Evolutionary conservation across 35 echinoderm and acorn worm species (phyloP), one percentile per base, ranked within the genome.

Genomic region (Heliocidaris tuberculata): DNA sequence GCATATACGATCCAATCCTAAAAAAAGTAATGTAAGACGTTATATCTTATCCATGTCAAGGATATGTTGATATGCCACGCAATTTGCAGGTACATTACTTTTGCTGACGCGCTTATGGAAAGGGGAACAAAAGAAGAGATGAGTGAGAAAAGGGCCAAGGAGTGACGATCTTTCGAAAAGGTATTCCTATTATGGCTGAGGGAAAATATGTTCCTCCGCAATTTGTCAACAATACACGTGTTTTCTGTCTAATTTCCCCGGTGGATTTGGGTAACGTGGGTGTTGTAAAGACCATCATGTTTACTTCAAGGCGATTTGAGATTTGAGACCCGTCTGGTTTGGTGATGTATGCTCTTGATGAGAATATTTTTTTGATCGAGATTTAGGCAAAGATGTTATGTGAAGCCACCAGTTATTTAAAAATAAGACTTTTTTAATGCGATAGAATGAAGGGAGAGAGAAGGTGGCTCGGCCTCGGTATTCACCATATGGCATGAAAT

Each of bases 241-340:
- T 89, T 89, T 89, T 89, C 47, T 89, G 87, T 89, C 87, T 89
- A 89, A 89, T 89, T 89, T 89, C 87, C 87, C 87, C 87, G 15
- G 87, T 42, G 87, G 31, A 89, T 89, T 89, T 47, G 15, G 87
- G 15, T 78, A 78, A 89, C 87, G 87, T 89, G 87, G 87, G 87
- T 89, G 65, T 78, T n/a, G 87, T 32, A 89, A 89, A 89, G 87
- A 89, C 87, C 87, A 48, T 32, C 87, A 42, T 89, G 87, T 89
- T 89, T 89, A 48, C 87, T 31, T 89, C 87, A 89, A 89, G 87
- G 31, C 87, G 47, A 48, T 13, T 89, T 89, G 65, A 78, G 65
- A 78, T 78, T 78, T 78, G 65, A 78, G 65, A 78, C 65, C 27
- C 65, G 65, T 78, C 65, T 78, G 21, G 27, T 78, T 78, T 78